These are phyloP conservation scores for Pipra filicauda DNA, from an alignment of 2,113 vertebrate species.

Conservation along the genomic window DNA sequence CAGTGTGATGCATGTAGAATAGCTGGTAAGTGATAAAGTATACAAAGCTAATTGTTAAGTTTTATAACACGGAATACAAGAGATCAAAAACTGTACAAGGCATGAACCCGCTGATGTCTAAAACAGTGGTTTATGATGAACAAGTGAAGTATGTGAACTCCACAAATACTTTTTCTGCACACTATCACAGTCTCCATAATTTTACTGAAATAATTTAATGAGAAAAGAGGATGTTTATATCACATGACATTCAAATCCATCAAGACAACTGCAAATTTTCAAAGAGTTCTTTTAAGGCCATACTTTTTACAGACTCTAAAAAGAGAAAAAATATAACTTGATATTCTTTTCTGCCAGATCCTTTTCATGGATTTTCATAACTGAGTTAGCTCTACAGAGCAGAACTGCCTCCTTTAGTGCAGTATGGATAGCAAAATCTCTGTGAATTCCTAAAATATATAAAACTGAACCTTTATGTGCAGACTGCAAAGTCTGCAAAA, in stretches of 20 bases:
- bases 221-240: background rate
- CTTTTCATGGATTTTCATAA: background rate
- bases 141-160: background rate
- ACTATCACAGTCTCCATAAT: background rate
- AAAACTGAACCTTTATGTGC: background rate
- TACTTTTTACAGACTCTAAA: background rate
- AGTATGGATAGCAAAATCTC: background rate
- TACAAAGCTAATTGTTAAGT: background rate
- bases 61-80: background rate
- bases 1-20: background rate
- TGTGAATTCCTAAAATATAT: background rate
- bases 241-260: background rate
- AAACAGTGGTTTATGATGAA: background rate
- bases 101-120: background rate
- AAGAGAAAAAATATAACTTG: background rate
- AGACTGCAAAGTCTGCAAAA: background rate
- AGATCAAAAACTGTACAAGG: background rate
- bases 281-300: background rate
- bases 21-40: background rate
- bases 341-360: background rate
- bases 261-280: background rate
- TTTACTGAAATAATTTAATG: background rate
- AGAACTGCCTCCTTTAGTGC: background rate
- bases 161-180: background rate
- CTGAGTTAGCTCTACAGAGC: background rate